A percentile compares a stretch with the other conserved stretches of the same genome.
These are phyloP conservation scores for Notarius lentiginosus DNA, from an alignment of 2,113 vertebrate genomes.

Conservation along the genomic window DNA sequence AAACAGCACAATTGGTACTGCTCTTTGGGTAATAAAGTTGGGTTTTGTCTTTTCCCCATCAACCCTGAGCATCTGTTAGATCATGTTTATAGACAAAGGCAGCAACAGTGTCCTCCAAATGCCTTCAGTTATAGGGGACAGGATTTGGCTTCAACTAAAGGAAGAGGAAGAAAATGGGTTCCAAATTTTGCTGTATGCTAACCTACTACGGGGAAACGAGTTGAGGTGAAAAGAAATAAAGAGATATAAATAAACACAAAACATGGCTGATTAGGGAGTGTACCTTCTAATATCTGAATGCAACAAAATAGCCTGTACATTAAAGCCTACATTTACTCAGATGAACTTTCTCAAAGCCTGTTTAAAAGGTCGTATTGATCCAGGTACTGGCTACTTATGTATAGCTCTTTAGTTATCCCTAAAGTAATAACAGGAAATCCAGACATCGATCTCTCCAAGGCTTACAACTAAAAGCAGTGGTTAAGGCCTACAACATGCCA, in stretches of 20 bases:
- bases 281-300: background rate
- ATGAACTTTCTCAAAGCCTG: conserved; percentile 15
- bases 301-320: background rate
- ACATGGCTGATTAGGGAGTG: background rate
- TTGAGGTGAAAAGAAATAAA: background rate
- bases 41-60: background rate
- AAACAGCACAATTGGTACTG: background rate
- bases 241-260: background rate
- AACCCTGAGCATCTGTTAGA: background rate
- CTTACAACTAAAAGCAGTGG: conserved; percentile 14
- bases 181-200: background rate
- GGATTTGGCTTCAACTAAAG: background rate
- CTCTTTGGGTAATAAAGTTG: background rate
- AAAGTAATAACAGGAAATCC: conserved; percentile 23
- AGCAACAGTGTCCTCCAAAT: background rate
- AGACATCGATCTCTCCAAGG: conserved; percentile 30
- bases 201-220: background rate
- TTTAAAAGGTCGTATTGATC: conserved; percentile 7
- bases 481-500: conserved; percentile 26
- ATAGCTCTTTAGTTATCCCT: conserved; percentile 37
- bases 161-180: background rate
- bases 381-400: conserved; percentile 24
- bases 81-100: background rate
- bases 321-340: background rate
- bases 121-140: background rate